Evolutionary conservation across 2,113 vertebrate species (phyloP).

Genomic region (Chaetura pelagica): DNA sequence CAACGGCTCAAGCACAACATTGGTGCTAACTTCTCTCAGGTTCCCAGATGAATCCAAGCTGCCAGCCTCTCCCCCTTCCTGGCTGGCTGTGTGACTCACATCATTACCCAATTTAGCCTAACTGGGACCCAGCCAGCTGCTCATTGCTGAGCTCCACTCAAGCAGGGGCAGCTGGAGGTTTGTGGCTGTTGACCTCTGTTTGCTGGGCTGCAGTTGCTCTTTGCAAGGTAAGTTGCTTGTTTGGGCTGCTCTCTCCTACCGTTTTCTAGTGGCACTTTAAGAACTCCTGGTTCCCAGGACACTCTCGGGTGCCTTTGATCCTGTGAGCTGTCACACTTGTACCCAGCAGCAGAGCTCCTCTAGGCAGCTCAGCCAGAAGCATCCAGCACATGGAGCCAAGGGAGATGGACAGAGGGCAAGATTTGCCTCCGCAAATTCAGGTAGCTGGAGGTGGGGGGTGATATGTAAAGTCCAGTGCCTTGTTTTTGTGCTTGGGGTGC

Average conservation of each 20-base stretch:
- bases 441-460: background rate
- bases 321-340: background rate
- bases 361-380: background rate
- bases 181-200: background rate
- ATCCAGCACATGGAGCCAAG: background rate
- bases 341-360: background rate
- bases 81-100: background rate
- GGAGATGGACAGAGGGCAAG: background rate
- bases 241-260: background rate
- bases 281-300: background rate
- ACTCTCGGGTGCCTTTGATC: background rate
- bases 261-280: background rate
- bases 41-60: background rate
- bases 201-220: background rate
- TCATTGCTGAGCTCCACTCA: background rate
- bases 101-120: background rate
- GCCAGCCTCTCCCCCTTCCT: background rate
- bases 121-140: background rate
- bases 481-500: fast-evolving
- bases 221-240: background rate
- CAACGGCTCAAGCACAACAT: fast-evolving
- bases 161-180: background rate
- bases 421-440: background rate
- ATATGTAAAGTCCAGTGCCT: background rate
- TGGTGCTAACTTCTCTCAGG: background rate